Base-by-base conservation (phyloP, 2,797 vertebrate species). In the Tokudaia tokunoshimensis region DNA sequence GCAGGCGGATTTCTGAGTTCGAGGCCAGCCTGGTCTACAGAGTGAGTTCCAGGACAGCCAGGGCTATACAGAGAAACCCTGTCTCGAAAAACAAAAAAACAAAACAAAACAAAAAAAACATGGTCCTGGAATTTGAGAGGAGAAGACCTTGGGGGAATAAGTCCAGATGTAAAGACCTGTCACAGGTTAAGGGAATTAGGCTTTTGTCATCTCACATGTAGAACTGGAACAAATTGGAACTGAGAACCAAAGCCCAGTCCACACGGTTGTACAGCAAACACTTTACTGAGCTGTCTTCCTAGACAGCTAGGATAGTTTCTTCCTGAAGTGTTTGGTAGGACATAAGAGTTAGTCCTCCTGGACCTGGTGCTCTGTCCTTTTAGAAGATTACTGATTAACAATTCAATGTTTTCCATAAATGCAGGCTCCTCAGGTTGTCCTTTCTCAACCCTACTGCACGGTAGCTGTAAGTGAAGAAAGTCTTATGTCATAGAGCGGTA, bases 131-230 rank as follows among this genome's bases (percentile, higher is more conserved):
- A n/a, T n/a, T n/a, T n/a, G n/a, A n/a, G n/a, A n/a, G n/a, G n/a
- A 91, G 92, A 89, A 94, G n/a, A 89, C 59, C 47, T 95, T 61
- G 24, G 13, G 22, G 50, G 80, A 81, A 52, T 5, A 91, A 44
- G 65, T 84, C 50, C 87, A 94, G 96, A 97, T 94, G 96, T 96
- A 96, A 97, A 90, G 31, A 37, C 72, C 83, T 96, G 80, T 92
- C 93, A 88, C 94, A 17, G 94, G 90, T 89, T 78, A 97, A 93
- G 81, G 81, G 67, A 94, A 96, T 95, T 92, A 92, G 65, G 41
- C n/a, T 89, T 96, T 91, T 94, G 92, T 94, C 91, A 90, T 95
- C 86, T 59, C 9, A 31, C 57, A 4, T 91, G 2, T 78, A 83
- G 44, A 44, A 89, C 37, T 61, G 5, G 63, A 87, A 76, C 47